phyloP scores from a whole-genome alignment of 64 coral and sea anemone species.

The Montipora sp. region DNA sequence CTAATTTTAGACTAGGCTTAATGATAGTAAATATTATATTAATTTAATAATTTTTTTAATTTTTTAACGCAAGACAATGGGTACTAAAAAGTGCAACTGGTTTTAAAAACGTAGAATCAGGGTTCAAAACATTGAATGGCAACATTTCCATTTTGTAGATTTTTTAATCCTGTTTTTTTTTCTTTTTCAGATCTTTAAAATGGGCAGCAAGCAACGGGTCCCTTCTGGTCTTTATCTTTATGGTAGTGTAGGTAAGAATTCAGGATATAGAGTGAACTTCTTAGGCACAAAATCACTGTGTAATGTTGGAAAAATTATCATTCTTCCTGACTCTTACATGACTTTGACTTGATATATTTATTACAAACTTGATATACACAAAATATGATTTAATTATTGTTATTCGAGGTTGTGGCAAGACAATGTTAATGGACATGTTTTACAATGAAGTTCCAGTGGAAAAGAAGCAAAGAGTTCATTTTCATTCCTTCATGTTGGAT shows the following conservation, averaged over 20 bases:
- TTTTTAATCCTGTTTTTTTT: neutral
- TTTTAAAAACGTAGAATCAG: no score
- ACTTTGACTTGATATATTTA: no score
- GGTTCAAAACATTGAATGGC: no score
- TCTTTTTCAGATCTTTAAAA: constrained; percentile 44
- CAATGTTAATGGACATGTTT: constrained; percentile 99
- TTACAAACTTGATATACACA: neutral
- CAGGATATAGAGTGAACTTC: no score
- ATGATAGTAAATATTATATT: no score
- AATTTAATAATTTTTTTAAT: no score
- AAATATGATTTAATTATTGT: neutral
- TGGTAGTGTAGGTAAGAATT: constrained; percentile 82
- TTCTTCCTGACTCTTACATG: no score
- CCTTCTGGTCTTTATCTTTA: constrained; percentile 81
- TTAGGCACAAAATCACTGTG: no score
- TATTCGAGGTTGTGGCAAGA: constrained; percentile 93
- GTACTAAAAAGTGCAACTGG: no score
- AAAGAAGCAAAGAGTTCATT: constrained; percentile 96
- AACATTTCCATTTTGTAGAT: neutral
- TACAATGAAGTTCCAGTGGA: constrained; percentile 82
- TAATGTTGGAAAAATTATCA: no score
- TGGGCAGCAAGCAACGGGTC: constrained; percentile 40
- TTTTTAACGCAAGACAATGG: no score
- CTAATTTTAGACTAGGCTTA: no score
- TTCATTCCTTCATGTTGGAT: constrained; percentile 99